phyloP scores from a whole-genome alignment of 2,888 invertebrate genomes.

The Ochropacha duplaris region DNA sequence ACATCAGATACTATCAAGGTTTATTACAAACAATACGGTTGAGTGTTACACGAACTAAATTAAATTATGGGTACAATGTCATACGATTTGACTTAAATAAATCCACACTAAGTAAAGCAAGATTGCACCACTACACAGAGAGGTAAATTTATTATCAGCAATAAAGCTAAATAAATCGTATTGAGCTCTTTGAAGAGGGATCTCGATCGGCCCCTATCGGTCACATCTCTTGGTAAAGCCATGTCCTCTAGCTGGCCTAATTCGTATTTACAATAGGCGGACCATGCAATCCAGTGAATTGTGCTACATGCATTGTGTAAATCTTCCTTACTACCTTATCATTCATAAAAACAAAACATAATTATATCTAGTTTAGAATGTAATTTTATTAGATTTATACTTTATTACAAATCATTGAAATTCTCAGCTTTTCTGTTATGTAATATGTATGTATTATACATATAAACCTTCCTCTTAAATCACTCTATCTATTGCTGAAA shows the following conservation, averaged over 20 bases:
- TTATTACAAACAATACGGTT: conserved; percentile 21
- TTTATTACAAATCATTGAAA: too few species aligned
- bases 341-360: too few species aligned
- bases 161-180: conserved; percentile 76
- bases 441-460: too few species aligned
- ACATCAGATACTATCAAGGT: conserved; percentile 27
- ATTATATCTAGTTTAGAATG: too few species aligned
- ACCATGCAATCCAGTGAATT: conserved; percentile 15
- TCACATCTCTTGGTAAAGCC: conserved; percentile 45
- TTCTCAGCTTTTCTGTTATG: too few species aligned
- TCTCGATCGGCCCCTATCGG: conserved; percentile 57
- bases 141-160: conserved; percentile 66
- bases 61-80: conserved; percentile 5
- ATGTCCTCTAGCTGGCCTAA: conserved; percentile 41
- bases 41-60: conserved; percentile 21
- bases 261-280: conserved; percentile 45
- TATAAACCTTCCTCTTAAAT: too few species aligned
- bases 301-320: not conserved
- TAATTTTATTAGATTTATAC: too few species aligned
- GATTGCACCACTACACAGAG: conserved; percentile 26
- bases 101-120: conserved; percentile 21
- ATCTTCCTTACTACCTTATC: too few species aligned
- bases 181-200: conserved; percentile 45
- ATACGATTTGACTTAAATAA: conserved; percentile 4
- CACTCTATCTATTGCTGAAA: too few species aligned